These are phyloP conservation scores for Anarrhichthys ocellatus DNA, from an alignment of 2,113 vertebrate species.

Conservation along the genomic window DNA sequence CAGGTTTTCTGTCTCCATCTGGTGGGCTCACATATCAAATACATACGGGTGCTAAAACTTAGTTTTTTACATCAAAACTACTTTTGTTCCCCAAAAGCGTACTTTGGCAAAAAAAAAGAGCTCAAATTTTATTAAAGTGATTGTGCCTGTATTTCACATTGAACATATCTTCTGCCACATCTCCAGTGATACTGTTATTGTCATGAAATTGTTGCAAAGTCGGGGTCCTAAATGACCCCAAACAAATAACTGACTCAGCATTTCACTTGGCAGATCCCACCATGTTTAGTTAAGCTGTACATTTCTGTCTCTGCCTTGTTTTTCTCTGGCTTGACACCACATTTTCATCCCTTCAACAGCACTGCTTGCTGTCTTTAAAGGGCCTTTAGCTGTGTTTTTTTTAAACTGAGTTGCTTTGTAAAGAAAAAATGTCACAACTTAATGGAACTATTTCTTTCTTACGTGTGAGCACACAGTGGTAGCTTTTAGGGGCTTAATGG, in stretches of 20 bases:
- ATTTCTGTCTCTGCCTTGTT: neutral
- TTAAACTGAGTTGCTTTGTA: neutral
- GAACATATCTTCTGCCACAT: conserved; percentile 20
- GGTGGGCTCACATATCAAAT: conserved; percentile 34
- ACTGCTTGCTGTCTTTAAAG: conserved; percentile 3
- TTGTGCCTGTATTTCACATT: conserved; percentile 18
- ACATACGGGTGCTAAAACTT: conserved; percentile 6
- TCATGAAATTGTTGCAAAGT: conserved; percentile 4
- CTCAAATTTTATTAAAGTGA: neutral
- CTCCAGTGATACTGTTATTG: neutral
- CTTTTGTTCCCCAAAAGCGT: conserved; percentile 18
- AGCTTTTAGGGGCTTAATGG: conserved; percentile 6
- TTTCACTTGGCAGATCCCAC: neutral
- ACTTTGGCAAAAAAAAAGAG: conserved; percentile 1
- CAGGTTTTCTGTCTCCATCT: conserved; percentile 62
- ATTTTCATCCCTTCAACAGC: conserved; percentile 1
- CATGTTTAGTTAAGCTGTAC: neutral
- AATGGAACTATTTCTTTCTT: neutral
- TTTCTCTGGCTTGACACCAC: conserved; percentile 9
- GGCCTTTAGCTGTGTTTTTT: conserved; percentile 10
- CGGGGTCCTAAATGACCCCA: neutral
- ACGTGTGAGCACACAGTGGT: neutral
- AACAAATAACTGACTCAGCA: neutral
- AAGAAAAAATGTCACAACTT: neutral
- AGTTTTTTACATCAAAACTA: conserved; percentile 21